Evolutionary conservation across 1,140 invertebrate species (phyloP), one percentile per base, ranked within the genome.

Genomic region (Danaus plexippus): DNA sequence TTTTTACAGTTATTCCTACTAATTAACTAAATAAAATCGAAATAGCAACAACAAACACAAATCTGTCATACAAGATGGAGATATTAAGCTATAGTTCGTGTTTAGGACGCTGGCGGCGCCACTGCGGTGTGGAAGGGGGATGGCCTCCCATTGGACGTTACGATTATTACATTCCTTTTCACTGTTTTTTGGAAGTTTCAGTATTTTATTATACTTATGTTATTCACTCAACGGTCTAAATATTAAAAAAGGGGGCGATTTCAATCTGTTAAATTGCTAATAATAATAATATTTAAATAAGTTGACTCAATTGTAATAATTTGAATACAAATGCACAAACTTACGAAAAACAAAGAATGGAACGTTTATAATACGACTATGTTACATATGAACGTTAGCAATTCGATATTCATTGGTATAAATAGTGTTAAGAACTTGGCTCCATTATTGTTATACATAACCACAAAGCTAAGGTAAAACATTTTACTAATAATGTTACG

Each of bases 11-110:
- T 63, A 73, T 76, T 75, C 75, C 71, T 57, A 66, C 63, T 76
- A 68, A 82, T 76, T 82, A 77, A 56, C 68, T 64, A 64, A 71
- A 66, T 71, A 80, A 83, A 86, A 76, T 75, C 75, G 71, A 75
- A 79, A 84, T 74, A 80, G 73, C 75, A 84, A 85, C 85, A 87
- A 88, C 84, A 88, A 88, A 88, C 86, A 88, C 83, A 87, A 85
- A 88, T 84, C 83, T 87, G 83, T 79, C 85, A 88, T 64, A 82
- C 85, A 88, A 88, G 82, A 88, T 88, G 86, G 86, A 88, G 86
- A 86, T 88, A 85, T 84, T 84, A 82, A 70, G 66, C 69, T 52
- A 62, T 78, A 81, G 73, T 87, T 81, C 67, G 52, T 71, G 67
- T 77, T 80, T 79, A 64, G 64, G 52, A 75, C 83, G 74, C 77